A percentile compares a stretch with the other conserved stretches of the same genome.
Evolutionary conservation across 2,797 vertebrate species (phyloP).

Genomic region (Rousettus madagascariensis): DNA sequence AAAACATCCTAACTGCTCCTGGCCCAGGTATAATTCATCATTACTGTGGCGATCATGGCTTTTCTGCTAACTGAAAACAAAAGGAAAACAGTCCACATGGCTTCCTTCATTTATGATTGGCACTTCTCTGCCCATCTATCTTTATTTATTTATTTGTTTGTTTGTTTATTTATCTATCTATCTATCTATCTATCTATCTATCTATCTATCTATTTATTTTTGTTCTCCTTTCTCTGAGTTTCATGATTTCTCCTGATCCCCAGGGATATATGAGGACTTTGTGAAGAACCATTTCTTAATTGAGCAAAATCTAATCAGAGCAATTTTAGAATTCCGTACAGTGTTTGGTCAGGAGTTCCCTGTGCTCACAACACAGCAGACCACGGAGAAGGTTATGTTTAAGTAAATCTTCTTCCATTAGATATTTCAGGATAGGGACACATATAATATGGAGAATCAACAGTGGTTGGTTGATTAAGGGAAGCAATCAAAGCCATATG

Average conservation of each 20-base stretch:
- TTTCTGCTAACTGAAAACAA: neutral
- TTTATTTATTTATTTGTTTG: too few species aligned
- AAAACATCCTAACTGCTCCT: neutral
- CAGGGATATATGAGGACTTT: neutral
- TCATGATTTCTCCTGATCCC: neutral
- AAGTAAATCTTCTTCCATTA: conserved; percentile 18
- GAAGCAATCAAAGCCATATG: neutral
- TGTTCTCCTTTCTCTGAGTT: neutral
- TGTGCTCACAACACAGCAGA: neutral
- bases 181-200: neutral
- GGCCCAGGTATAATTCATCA: too few species aligned
- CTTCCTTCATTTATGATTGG: neutral
- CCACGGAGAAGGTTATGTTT: neutral
- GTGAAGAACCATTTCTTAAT: conserved; percentile 19
- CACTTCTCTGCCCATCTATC: neutral
- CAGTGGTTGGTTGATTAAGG: neutral
- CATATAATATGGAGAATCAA: neutral
- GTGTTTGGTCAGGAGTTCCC: neutral
- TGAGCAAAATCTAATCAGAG: conserved; percentile 2
- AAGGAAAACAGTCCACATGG: neutral
- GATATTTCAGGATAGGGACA: neutral
- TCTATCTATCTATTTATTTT: neutral
- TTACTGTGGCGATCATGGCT: neutral
- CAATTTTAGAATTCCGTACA: conserved; percentile 14
- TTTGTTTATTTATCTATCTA: too few species aligned